These are phyloP conservation scores for Drosophila nikananu DNA, from an alignment of 1,140 invertebrate species.

Conservation along the genomic window DNA sequence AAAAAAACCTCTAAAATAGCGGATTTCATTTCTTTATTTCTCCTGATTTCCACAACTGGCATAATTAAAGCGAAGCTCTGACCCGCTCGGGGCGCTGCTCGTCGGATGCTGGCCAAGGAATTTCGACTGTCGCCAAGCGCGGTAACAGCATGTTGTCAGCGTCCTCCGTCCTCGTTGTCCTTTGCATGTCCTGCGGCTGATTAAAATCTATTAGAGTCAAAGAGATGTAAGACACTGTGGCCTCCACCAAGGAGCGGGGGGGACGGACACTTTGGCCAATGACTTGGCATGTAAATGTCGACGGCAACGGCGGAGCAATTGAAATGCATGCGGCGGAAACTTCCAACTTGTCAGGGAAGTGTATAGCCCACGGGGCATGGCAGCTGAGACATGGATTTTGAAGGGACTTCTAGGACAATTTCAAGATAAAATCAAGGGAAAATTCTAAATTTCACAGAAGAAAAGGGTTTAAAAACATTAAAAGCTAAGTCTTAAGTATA, in stretches of 20 bases:
- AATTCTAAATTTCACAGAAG: background rate
- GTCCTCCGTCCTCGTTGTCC: conserved; percentile 43
- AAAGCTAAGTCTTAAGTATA: background rate
- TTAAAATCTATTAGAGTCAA: conserved; percentile 85
- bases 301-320: conserved; percentile 57
- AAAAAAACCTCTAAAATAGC: conserved; percentile 15
- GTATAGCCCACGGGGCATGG: conserved; percentile 35
- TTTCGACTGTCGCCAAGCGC: conserved; percentile 58
- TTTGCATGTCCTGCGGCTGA: conserved; percentile 79
- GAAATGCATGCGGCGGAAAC: conserved; percentile 75
- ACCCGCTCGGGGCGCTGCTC: conserved; percentile 49
- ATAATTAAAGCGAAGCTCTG: conserved; percentile 67
- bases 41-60: conserved; percentile 48
- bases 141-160: conserved; percentile 71
- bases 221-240: conserved; percentile 76
- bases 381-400: background rate
- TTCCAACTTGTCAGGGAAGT: conserved; percentile 55
- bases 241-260: background rate
- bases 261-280: conserved; percentile 50
- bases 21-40: conserved; percentile 15
- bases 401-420: background rate
- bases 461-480: background rate
- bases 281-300: conserved; percentile 81
- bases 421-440: background rate
- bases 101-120: conserved; percentile 44